phyloP scores from a whole-genome alignment of 2,888 invertebrate genomes.

The Terebella lapidaria region DNA sequence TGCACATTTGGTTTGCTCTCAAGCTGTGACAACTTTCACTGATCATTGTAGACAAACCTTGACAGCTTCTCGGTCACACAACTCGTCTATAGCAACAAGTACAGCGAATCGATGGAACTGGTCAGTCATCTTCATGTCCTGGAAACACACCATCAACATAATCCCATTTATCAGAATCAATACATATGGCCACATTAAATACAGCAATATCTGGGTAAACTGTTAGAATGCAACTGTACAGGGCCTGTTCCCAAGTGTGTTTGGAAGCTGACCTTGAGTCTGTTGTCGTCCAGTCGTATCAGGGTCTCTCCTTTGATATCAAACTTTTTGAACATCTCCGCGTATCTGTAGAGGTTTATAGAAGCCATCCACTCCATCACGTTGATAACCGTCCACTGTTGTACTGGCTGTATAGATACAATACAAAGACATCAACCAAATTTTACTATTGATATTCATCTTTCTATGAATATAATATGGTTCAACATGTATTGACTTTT shows the following conservation, averaged over 20 bases:
- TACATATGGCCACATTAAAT: no score
- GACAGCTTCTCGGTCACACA: conserved; percentile 34
- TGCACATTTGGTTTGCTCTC: no score
- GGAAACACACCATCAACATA: conserved; percentile 31
- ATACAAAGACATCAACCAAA: neutral
- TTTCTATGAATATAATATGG: no score
- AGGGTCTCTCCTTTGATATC: conserved; percentile 65
- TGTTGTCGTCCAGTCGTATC: conserved; percentile 63
- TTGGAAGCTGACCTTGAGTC: conserved; percentile 60
- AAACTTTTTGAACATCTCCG: conserved; percentile 67
- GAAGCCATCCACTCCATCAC: conserved; percentile 75
- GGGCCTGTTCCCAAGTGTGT: no score
- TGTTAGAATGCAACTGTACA: no score
- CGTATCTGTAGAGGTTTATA: conserved; percentile 67
- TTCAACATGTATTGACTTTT: no score
- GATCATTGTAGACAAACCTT: no score
- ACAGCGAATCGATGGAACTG: conserved; percentile 69
- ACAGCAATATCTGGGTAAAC: no score
- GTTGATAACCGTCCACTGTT: conserved; percentile 67
- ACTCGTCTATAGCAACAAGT: conserved; percentile 65
- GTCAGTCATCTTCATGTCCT: conserved; percentile 73
- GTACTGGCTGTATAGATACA: conserved; percentile 60
- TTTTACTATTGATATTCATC: neutral
- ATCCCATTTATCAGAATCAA: neutral
- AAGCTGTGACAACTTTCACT: no score